Evolutionary conservation across 1,140 invertebrate species (phyloP).

Genomic region (Cephus cinctus): DNA sequence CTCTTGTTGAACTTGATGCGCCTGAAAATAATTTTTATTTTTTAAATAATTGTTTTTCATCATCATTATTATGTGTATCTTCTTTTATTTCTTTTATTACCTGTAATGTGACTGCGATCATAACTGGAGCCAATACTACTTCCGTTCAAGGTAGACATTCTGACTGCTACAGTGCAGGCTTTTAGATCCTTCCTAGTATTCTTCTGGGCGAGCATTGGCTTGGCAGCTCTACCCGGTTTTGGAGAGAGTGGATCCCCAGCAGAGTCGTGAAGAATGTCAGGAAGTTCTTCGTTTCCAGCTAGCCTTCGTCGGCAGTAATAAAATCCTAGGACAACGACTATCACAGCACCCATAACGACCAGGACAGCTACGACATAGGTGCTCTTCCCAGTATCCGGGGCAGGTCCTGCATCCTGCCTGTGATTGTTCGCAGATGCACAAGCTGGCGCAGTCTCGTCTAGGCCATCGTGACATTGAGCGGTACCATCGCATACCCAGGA

Average conservation of each 20-base stretch:
- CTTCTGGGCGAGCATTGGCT: slow-evolving; percentile 45
- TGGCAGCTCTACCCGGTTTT: slow-evolving; percentile 44
- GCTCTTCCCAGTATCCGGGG: slow-evolving; percentile 50
- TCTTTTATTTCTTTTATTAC: slow-evolving; percentile 18
- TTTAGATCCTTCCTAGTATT: slow-evolving; percentile 55
- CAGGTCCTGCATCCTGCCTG: slow-evolving; percentile 31
- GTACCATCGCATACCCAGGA: slow-evolving; percentile 71
- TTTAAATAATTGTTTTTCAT: slow-evolving; percentile 1
- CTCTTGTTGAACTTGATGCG: slow-evolving; percentile 74
- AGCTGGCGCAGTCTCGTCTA: slow-evolving; percentile 63
- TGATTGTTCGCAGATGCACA: slow-evolving; percentile 53
- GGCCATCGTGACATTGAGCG: slow-evolving; percentile 69
- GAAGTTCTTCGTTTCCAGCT: slow-evolving; percentile 54
- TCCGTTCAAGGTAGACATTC: slow-evolving; percentile 67
- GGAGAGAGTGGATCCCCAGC: slow-evolving; percentile 63
- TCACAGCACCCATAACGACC: slow-evolving; percentile 51
- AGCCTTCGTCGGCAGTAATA: slow-evolving; percentile 51
- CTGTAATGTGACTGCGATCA: slow-evolving; percentile 76
- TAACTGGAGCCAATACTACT: slow-evolving; percentile 66
- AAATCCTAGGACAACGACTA: slow-evolving; percentile 51
- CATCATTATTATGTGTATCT: background rate
- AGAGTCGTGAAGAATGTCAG: slow-evolving; percentile 58
- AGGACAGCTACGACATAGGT: slow-evolving; percentile 51
- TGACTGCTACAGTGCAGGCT: slow-evolving; percentile 58
- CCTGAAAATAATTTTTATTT: slow-evolving; percentile 49